phyloP scores from a whole-genome alignment of 2,113 vertebrate species.

The Corythornis vintsioides region DNA sequence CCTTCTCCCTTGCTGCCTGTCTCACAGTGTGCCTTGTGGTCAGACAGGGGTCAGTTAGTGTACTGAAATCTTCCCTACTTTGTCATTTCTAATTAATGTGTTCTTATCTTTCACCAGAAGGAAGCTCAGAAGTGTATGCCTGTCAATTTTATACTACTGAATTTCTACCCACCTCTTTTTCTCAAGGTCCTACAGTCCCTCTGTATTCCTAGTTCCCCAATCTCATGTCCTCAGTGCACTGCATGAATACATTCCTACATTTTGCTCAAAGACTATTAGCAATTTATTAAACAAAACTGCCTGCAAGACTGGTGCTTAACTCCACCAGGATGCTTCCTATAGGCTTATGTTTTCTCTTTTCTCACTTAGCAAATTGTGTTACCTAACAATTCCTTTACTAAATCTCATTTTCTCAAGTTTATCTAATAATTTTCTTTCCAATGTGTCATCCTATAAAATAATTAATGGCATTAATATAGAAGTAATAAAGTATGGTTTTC shows the following conservation, averaged over 20 bases:
- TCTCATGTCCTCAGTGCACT: neutral
- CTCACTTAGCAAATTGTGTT: neutral
- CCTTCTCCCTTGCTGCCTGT: neutral
- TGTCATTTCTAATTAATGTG: neutral
- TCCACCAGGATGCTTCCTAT: neutral
- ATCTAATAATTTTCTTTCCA: slow-evolving; percentile 8
- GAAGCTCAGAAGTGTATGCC: neutral
- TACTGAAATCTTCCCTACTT: neutral
- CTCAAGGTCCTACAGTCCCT: neutral
- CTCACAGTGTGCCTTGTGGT: neutral
- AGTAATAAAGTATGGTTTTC: neutral
- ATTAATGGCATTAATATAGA: neutral
- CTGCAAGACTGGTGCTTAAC: neutral
- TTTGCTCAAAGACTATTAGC: neutral
- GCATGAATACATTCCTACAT: neutral
- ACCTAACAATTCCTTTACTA: slow-evolving; percentile 43
- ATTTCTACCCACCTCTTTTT: neutral
- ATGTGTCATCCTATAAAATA: neutral
- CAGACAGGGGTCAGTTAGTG: neutral
- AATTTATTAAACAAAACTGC: neutral
- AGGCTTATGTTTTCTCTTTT: neutral
- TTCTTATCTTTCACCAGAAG: neutral
- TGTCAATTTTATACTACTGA: neutral
- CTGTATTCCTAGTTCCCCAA: neutral
- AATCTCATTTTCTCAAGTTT: neutral